Evolutionary conservation across 2,113 vertebrate species (phyloP).

Genomic region (Protobothrops flavoviridis): DNA sequence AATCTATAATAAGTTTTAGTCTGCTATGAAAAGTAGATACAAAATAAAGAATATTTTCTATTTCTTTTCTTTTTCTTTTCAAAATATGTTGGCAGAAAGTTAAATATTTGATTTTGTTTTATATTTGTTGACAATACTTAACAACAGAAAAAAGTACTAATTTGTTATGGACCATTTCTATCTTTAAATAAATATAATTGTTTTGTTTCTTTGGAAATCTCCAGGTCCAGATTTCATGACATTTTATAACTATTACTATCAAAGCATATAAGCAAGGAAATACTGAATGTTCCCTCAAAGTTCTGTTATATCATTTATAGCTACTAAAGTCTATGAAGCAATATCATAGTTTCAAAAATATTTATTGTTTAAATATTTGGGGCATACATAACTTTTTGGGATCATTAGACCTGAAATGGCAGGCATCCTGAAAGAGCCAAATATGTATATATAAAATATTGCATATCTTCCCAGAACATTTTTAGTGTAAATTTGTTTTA

Average conservation of each 20-base stretch:
- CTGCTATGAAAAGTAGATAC: constrained; percentile 46
- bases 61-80: constrained; percentile 50
- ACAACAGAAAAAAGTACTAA: constrained; percentile 46
- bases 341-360: constrained; percentile 56
- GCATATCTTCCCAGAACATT: constrained; percentile 50
- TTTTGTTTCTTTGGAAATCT: constrained; percentile 51
- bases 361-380: constrained; percentile 52
- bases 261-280: constrained; percentile 18
- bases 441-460: constrained; percentile 17
- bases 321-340: constrained; percentile 51
- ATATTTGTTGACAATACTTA: constrained; percentile 47
- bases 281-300: constrained; percentile 53
- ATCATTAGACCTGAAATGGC: constrained; percentile 37
- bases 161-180: constrained; percentile 42
- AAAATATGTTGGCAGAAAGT: constrained; percentile 53
- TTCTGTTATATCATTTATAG: constrained; percentile 31
- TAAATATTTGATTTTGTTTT: constrained; percentile 59
- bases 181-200: constrained; percentile 37
- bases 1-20: constrained; percentile 43
- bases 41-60: constrained; percentile 45
- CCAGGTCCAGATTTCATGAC: constrained; percentile 10
- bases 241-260: constrained; percentile 41
- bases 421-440: constrained; percentile 50
- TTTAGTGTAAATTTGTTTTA: constrained; percentile 71
- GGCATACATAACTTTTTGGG: constrained; percentile 36